phyloP scores from a whole-genome alignment of 2,113 vertebrate genomes.

The Erythrolamprus reginae region DNA sequence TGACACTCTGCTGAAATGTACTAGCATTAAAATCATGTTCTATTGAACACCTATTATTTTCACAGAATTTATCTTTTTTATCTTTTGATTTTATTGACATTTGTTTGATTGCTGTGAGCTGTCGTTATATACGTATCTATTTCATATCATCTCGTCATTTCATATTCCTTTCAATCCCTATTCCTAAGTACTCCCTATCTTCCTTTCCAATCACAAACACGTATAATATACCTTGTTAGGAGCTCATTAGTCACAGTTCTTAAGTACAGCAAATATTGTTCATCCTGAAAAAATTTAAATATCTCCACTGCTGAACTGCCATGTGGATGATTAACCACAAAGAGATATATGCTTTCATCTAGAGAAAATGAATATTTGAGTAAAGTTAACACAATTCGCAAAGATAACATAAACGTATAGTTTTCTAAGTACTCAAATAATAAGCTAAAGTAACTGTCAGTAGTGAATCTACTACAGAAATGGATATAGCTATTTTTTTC shows the following conservation, averaged over 20 bases:
- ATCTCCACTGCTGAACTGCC: constrained; percentile 79
- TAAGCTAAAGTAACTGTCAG: background rate
- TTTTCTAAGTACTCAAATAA: background rate
- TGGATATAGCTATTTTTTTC: background rate
- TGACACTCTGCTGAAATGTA: background rate
- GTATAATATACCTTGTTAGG: constrained; percentile 74
- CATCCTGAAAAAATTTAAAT: constrained; percentile 81
- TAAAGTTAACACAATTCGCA: background rate
- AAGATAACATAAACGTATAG: background rate
- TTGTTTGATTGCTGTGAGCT: background rate
- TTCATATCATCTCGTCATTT: background rate
- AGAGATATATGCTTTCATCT: constrained; percentile 83
- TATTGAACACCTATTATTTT: background rate
- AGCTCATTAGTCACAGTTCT: constrained; percentile 85
- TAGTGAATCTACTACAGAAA: background rate
- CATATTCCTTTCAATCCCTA: background rate
- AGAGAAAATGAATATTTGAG: constrained; percentile 1
- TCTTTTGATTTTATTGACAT: background rate
- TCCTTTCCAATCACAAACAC: background rate
- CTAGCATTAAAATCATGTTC: background rate
- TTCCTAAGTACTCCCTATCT: background rate
- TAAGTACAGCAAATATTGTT: constrained; percentile 75
- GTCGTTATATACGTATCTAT: background rate
- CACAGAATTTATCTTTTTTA: background rate
- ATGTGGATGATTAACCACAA: constrained; percentile 87